A percentile compares a stretch with the other conserved stretches of the same genome.
phyloP scores from a whole-genome alignment of 2,797 vertebrate species.

The Enteromius mattozi region DNA sequence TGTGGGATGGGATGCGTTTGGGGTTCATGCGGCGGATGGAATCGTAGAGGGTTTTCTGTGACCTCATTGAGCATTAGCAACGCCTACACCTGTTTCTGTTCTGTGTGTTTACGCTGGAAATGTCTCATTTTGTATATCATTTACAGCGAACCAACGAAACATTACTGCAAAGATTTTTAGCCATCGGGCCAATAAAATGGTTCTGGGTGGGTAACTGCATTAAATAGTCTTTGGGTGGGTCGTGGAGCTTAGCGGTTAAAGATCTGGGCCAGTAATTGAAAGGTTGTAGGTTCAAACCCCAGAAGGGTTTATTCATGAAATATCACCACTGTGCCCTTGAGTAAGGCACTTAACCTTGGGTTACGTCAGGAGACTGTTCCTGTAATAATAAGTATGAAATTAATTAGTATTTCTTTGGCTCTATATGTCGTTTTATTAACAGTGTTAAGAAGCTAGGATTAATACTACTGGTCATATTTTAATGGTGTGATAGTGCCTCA shows the following conservation, averaged over 20 bases:
- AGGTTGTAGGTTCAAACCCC: slow-evolving; percentile 39
- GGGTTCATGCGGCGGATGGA: slow-evolving; percentile 1
- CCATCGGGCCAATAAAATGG: slow-evolving; percentile 8
- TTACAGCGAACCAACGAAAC: background rate
- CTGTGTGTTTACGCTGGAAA: slow-evolving; percentile 8
- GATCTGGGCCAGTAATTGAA: slow-evolving; percentile 27
- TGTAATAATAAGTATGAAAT: slow-evolving; percentile 17
- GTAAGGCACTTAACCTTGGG: slow-evolving; percentile 25
- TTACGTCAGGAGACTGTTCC: background rate
- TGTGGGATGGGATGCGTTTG: background rate
- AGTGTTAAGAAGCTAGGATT: background rate
- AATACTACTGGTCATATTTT: background rate
- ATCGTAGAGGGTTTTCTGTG: slow-evolving; percentile 10
- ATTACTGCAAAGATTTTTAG: background rate
- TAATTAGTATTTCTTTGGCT: background rate
- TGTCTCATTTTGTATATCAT: slow-evolving; percentile 14
- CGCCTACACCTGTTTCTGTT: slow-evolving; percentile 43
- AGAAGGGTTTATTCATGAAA: slow-evolving; percentile 5
- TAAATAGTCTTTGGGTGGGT: slow-evolving; percentile 23
- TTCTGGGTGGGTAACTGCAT: slow-evolving; percentile 20
- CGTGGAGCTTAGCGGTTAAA: slow-evolving; percentile 34
- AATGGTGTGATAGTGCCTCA: background rate
- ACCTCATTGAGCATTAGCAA: background rate
- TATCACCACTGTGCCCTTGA: slow-evolving; percentile 28
- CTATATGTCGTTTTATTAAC: background rate